Conservation (phyloP, 2,797 vertebrate genomes). For the Euphonia xanthogaster region DNA sequence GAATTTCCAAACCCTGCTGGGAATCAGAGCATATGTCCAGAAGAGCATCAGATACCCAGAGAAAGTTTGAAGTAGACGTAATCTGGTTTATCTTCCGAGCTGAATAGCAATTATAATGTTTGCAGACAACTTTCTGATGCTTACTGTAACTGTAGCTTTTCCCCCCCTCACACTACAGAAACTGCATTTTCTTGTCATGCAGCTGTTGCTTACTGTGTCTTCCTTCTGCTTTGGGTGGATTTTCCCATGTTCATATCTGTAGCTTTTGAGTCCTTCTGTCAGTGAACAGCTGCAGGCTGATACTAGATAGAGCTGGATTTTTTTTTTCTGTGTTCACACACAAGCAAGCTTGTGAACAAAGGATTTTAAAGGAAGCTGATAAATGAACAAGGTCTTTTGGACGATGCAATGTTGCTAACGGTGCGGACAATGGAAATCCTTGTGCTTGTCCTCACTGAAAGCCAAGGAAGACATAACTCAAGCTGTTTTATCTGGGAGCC, state of each 20-base stretch:
- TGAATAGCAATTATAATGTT: background rate
- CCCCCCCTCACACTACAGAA: conserved; percentile 40
- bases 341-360: conserved; percentile 80
- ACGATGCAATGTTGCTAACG: conserved; percentile 63
- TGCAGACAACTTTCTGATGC: conserved; percentile 28
- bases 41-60: background rate
- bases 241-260: conserved; percentile 86
- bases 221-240: conserved; percentile 72
- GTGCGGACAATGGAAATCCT: conserved; percentile 68
- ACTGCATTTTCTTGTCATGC: conserved; percentile 63
- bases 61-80: background rate
- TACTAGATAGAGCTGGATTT: conserved; percentile 78
- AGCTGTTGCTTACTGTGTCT: conserved; percentile 78
- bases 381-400: conserved; percentile 76
- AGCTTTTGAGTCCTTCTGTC: conserved; percentile 87
- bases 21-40: background rate
- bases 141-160: conserved; percentile 1
- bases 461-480: conserved; percentile 60
- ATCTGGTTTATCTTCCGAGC: background rate
- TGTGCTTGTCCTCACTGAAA: conserved; percentile 62
- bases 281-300: conserved; percentile 90
- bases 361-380: conserved; percentile 74
- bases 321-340: conserved; percentile 74
- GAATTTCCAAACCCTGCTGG: background rate
- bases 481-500: conserved; percentile 47